These are phyloP conservation scores for Cynocephalus volans DNA, from an alignment of 2,113 vertebrate species.

Conservation along the genomic window DNA sequence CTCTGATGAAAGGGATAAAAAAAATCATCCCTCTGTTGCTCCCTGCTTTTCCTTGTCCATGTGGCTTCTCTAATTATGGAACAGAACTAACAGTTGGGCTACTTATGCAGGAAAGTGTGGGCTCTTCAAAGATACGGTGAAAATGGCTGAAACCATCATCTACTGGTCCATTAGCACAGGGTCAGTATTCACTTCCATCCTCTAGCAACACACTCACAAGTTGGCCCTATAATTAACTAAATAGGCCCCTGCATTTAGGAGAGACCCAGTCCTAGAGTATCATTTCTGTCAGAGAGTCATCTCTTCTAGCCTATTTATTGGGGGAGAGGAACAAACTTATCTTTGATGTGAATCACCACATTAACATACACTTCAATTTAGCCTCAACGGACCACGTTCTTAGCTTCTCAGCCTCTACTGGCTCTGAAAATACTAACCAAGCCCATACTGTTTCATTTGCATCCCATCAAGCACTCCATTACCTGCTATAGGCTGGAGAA, in stretches of 20 bases:
- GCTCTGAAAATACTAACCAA: constrained; percentile 25
- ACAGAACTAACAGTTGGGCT: constrained; percentile 68
- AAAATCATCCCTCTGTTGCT: neutral
- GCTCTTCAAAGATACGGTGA: constrained; percentile 74
- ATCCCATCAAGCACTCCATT: neutral
- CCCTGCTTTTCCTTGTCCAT: constrained; percentile 69
- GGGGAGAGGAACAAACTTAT: constrained; percentile 70
- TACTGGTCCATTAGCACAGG: constrained; percentile 70
- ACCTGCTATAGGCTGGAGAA: neutral
- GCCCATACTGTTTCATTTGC: neutral
- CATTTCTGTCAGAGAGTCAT: constrained; percentile 70
- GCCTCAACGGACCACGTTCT: constrained; percentile 9
- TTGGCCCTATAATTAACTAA: constrained; percentile 82
- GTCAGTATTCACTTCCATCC: constrained; percentile 74
- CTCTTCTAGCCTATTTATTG: constrained; percentile 72
- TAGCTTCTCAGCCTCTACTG: neutral
- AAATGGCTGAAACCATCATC: constrained; percentile 72
- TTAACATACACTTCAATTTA: constrained; percentile 71
- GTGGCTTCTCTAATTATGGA: constrained; percentile 81
- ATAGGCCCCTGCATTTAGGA: constrained; percentile 79
- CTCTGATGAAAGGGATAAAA: constrained; percentile 48
- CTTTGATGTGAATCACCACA: constrained; percentile 70
- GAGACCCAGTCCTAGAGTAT: constrained; percentile 57
- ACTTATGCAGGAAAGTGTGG: constrained; percentile 73
- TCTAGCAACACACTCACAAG: constrained; percentile 73